phyloP scores from a whole-genome alignment of 2,797 vertebrate genomes.

The Cyprinodon diabolis region DNA sequence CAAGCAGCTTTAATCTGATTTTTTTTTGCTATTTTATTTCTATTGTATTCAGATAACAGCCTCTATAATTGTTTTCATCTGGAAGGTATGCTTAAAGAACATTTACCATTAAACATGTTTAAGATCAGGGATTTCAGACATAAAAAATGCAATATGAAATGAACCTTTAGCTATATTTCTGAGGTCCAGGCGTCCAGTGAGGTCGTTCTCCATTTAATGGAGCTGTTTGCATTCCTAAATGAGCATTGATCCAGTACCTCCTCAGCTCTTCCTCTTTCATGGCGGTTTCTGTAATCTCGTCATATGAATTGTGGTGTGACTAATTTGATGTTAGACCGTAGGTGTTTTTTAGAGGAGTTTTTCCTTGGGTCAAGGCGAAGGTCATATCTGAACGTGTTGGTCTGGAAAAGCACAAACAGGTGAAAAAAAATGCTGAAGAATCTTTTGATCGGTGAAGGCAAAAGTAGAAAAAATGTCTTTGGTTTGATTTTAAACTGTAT shows the following conservation, averaged over 20 bases:
- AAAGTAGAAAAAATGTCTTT: too few relatives aligned
- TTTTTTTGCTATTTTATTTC: neutral
- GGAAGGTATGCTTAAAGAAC: neutral
- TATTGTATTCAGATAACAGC: slow-evolving; percentile 12
- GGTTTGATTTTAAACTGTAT: slow-evolving; percentile 16
- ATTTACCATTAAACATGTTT: slow-evolving; percentile 14
- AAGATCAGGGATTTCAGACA: slow-evolving; percentile 42
- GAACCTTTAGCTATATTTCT: slow-evolving; percentile 19
- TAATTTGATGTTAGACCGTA: slow-evolving; percentile 58
- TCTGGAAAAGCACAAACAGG: slow-evolving; percentile 65
- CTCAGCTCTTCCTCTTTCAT: slow-evolving; percentile 45
- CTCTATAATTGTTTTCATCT: neutral
- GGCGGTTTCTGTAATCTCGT: slow-evolving; percentile 58
- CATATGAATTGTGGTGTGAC: slow-evolving; percentile 55
- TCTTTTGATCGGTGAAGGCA: slow-evolving; percentile 15
- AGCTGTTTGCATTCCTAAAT: slow-evolving; percentile 42
- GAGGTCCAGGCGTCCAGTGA: slow-evolving; percentile 13
- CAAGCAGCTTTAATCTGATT: slow-evolving; percentile 10
- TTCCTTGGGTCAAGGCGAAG: slow-evolving; percentile 56
- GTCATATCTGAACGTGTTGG: slow-evolving; percentile 68
- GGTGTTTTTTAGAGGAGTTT: slow-evolving; percentile 50
- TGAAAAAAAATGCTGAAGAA: slow-evolving; percentile 41
- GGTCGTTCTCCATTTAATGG: slow-evolving; percentile 25
- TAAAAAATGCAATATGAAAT: slow-evolving; percentile 15
- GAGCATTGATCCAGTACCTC: slow-evolving; percentile 36